Percentiles rank a stretch among this genome's conserved stretches.
Conservation (phyloP, 2,797 vertebrate genomes). For the Anolis apletophallus region DNA sequence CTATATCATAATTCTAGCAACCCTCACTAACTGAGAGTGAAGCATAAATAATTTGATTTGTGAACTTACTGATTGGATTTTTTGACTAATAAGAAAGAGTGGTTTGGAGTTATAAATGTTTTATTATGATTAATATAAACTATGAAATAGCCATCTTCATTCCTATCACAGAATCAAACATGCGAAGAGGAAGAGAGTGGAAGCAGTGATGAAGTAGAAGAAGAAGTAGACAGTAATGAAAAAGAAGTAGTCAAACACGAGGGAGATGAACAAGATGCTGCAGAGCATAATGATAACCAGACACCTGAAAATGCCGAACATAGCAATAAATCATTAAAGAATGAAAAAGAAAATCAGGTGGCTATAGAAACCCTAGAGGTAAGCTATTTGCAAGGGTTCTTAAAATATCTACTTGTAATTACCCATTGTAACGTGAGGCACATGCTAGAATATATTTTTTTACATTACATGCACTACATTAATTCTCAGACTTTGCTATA, state of each 20-base stretch:
- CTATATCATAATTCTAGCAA: background rate
- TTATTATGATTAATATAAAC: conserved; percentile 14
- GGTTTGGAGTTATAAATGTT: background rate
- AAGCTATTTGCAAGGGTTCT: conserved; percentile 23
- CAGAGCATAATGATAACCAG: conserved; percentile 4
- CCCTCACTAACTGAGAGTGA: background rate
- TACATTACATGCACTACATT: background rate
- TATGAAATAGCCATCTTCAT: conserved; percentile 50
- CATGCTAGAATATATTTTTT: background rate
- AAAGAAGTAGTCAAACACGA: background rate
- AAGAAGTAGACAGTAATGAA: background rate
- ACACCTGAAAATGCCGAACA: conserved; percentile 15
- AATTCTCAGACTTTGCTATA: background rate
- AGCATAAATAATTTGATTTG: background rate
- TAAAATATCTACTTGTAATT: background rate
- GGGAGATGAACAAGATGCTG: background rate
- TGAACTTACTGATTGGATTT: too few species aligned
- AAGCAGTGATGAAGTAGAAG: conserved; percentile 7
- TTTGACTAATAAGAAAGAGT: conserved; percentile 1
- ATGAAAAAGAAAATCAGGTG: conserved; percentile 27
- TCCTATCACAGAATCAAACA: conserved; percentile 70
- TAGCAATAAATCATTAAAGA: conserved; percentile 43
- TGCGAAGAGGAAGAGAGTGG: conserved; percentile 59
- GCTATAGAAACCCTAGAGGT: conserved; percentile 58
- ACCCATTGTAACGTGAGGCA: background rate